Conservation (phyloP, 1,140 invertebrate species). For the Aporrectodea caliginosa region DNA sequence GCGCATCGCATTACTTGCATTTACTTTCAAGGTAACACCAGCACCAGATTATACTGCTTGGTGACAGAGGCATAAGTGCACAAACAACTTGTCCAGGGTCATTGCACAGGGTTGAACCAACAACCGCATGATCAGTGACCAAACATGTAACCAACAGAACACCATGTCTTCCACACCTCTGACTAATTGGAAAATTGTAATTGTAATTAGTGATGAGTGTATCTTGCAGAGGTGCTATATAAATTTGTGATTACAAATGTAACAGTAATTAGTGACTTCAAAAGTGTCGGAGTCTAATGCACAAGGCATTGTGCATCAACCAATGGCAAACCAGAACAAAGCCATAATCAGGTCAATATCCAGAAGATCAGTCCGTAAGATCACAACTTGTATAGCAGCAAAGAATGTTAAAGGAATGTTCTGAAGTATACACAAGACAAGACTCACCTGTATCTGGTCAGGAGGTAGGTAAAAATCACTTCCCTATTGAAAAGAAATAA, state of each 20-base stretch:
- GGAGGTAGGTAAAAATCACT: conserved; percentile 46
- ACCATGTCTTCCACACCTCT: too few species aligned
- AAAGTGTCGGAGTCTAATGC: not conserved
- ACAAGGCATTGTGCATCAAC: not conserved
- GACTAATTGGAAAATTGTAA: too few species aligned
- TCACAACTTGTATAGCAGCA: not conserved
- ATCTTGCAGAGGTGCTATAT: too few species aligned
- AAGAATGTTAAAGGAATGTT: not conserved
- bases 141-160: too few species aligned
- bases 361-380: not conserved
- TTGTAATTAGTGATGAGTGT: too few species aligned
- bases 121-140: too few species aligned
- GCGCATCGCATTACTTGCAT: not conserved
- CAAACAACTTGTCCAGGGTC: too few species aligned
- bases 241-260: too few species aligned
- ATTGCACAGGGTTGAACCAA: too few species aligned
- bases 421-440: not conserved
- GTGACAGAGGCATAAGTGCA: too few species aligned
- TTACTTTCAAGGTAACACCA: not conserved
- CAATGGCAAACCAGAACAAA: too few species aligned
- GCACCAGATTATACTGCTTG: not conserved
- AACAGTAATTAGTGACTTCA: not conserved
- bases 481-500: conserved; percentile 36
- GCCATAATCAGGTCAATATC: not conserved
- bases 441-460: conserved; percentile 49